phyloP scores from a whole-genome alignment of 2,797 vertebrate genomes.

The Apodemus agrarius region DNA sequence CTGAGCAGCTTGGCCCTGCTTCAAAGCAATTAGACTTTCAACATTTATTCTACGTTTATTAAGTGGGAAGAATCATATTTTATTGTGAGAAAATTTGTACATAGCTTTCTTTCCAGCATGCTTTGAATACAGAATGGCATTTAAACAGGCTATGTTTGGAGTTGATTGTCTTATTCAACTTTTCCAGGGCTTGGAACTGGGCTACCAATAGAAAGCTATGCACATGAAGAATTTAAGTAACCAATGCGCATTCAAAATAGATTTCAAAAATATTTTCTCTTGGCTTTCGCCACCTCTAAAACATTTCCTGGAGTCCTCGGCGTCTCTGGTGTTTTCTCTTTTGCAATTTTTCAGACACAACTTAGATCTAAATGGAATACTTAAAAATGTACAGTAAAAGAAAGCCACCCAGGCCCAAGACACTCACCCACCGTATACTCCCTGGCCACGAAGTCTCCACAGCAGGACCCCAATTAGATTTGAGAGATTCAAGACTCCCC shows the following conservation, averaged over 20 bases:
- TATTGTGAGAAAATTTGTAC: neutral
- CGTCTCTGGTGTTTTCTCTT: conserved; percentile 38
- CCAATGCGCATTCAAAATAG: conserved; percentile 25
- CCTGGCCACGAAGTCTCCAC: fast-evolving
- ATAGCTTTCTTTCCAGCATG: neutral
- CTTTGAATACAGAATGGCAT: fast-evolving
- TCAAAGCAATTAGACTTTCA: neutral
- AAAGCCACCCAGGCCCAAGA: neutral
- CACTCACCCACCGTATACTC: fast-evolving
- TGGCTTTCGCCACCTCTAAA: neutral
- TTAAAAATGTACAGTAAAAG: neutral
- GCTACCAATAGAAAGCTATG: neutral
- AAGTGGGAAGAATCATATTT: conserved; percentile 23
- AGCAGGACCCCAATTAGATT: neutral
- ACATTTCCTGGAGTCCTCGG: conserved; percentile 7
- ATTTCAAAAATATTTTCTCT: conserved; percentile 36
- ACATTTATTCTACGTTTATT: neutral
- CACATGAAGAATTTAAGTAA: neutral
- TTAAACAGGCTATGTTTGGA: neutral
- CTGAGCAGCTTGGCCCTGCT: neutral
- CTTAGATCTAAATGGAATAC: neutral
- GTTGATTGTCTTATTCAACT: neutral
- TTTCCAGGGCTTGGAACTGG: conserved; percentile 1
- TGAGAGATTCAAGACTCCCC: neutral
- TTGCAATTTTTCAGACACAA: conserved; percentile 14